These are phyloP conservation scores for Cheilosia grossa DNA, from an alignment of 2,888 invertebrate genomes.

Conservation along the genomic window DNA sequence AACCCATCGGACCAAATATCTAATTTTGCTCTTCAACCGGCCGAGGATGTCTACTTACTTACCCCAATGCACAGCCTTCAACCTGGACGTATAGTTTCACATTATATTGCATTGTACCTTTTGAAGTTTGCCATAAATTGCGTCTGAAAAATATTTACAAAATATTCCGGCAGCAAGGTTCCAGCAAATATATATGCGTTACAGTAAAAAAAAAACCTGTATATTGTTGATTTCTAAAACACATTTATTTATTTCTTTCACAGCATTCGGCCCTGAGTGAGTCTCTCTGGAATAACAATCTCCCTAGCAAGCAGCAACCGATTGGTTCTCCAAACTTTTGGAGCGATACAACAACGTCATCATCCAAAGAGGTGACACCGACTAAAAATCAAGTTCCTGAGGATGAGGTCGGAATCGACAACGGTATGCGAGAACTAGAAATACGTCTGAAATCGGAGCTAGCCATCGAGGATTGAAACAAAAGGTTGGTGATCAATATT, in stretches of 20 bases:
- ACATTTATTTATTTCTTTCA: slow-evolving; percentile 21
- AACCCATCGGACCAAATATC: too few relatives aligned
- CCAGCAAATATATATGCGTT: too few relatives aligned
- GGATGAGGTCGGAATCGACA: slow-evolving; percentile 85
- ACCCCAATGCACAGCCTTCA: too few relatives aligned
- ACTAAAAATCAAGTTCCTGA: slow-evolving; percentile 76
- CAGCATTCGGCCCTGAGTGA: slow-evolving; percentile 76
- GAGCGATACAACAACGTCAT: slow-evolving; percentile 75
- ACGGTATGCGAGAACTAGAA: slow-evolving; percentile 87
- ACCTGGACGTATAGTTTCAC: too few relatives aligned
- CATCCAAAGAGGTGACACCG: slow-evolving; percentile 74
- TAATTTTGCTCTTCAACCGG: too few relatives aligned
- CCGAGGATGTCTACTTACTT: too few relatives aligned
- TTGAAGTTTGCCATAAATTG: too few relatives aligned
- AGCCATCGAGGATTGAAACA: slow-evolving; percentile 80
- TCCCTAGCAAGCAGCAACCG: slow-evolving; percentile 60
- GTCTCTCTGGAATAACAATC: slow-evolving; percentile 78
- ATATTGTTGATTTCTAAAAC: background rate
- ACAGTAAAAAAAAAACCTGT: too few relatives aligned
- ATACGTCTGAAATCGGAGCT: slow-evolving; percentile 87
- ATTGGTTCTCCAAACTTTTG: slow-evolving; percentile 77
- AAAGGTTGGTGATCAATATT: slow-evolving; percentile 73
- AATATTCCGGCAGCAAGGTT: too few relatives aligned
- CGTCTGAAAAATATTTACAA: too few relatives aligned
- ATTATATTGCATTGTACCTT: too few relatives aligned